Evolutionary conservation across 1,140 invertebrate species (phyloP), one percentile per base, ranked within the genome.

Genomic region (Geopemphigus sp.): DNA sequence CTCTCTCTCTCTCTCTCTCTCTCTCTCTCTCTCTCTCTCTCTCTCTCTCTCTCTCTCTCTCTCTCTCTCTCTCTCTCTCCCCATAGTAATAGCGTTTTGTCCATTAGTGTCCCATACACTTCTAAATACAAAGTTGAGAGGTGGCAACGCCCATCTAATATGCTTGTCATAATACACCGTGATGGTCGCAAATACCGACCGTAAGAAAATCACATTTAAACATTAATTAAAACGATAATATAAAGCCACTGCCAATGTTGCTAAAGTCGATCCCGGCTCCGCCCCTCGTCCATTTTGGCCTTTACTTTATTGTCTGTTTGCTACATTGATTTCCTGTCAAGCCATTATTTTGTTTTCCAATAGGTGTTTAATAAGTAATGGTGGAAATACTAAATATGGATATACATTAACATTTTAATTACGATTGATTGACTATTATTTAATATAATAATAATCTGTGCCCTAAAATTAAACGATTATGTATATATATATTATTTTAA

Each of bases 241-340:
- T 47, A 6, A 11, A 17, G 22, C 68, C 11, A 32, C n/a, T 45
- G 11, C 26, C 11, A 5, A 15, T 17, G n/a, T 29, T 56, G 26
- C 14, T 56, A 73, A 73, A 73, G 54, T 73, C 53, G 19, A 73
- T 24, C 24, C 10, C 17, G 6, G 5, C 63, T n/a, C 10, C n/a
- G 32, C 47, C 64, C 26, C 1, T n/a, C 50, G 12, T 54, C 47
- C 1, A 24, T 15, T 14, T 56, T 32, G 70, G n/a, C n/a, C n/a
- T n/a, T 54, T 56, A 19, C 10, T 56, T 53, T 56, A 54, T 54
- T 50, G 17, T n/a, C 50, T 6, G 17, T 32, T 73, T 54, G 24
- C 50, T 26, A 54, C 70, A 73, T 73, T 54, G 70, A 73, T 73
- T 73, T 56, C 70, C 50, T 56, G 70, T 56, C 70, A 73, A 5